These are phyloP conservation scores for Erpobdella octoculata DNA, from an alignment of 2,888 invertebrate genomes.

Conservation along the genomic window DNA sequence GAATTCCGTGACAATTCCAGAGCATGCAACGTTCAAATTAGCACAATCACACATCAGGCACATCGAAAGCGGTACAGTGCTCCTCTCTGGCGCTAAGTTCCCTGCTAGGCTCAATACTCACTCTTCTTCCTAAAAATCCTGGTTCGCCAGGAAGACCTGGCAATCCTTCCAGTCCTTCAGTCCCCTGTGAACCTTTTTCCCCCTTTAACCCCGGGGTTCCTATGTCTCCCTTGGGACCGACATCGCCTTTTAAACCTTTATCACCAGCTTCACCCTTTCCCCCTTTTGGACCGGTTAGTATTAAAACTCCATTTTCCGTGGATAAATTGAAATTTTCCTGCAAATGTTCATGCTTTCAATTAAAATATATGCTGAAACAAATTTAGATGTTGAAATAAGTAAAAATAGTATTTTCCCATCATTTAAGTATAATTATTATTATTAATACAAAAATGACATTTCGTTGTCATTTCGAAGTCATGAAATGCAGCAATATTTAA, in stretches of 20 bases:
- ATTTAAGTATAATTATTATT: too few relatives aligned
- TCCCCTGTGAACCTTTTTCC: slow-evolving; percentile 64
- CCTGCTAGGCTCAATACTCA: slow-evolving; percentile 19
- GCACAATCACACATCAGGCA: too few relatives aligned
- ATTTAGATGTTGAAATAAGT: too few relatives aligned
- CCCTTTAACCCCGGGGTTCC: slow-evolving; percentile 64
- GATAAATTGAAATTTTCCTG: not conserved
- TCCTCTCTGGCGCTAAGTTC: not conserved
- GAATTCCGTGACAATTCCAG: too few relatives aligned
- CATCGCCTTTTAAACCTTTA: slow-evolving; percentile 65
- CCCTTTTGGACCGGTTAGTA: slow-evolving; percentile 57
- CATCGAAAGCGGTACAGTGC: too few relatives aligned
- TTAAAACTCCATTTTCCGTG: slow-evolving; percentile 12
- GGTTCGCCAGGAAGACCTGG: slow-evolving; percentile 40
- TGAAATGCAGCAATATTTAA: too few relatives aligned
- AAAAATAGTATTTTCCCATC: too few relatives aligned
- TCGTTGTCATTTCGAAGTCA: too few relatives aligned
- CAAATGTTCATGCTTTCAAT: not conserved
- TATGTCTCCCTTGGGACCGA: slow-evolving; percentile 69
- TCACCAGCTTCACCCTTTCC: slow-evolving; percentile 76
- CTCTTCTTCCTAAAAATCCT: slow-evolving; percentile 31
- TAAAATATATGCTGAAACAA: not conserved
- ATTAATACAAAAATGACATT: too few relatives aligned
- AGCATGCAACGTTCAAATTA: too few relatives aligned
- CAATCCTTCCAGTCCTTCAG: slow-evolving; percentile 29